Base-by-base conservation (phyloP, 2,888 invertebrate genomes). In the Helleia helle region DNA sequence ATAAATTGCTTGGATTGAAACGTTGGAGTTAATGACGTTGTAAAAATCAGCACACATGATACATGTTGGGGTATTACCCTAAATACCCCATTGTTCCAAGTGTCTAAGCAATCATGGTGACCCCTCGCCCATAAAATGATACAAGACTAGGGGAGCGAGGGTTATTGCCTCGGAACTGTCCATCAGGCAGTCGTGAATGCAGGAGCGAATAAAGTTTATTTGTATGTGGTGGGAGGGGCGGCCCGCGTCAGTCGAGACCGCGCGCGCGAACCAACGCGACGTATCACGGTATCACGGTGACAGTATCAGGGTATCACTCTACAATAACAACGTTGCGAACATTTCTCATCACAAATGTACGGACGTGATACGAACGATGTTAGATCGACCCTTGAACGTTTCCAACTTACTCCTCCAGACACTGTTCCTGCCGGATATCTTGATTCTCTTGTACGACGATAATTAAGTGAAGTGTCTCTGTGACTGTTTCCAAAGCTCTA, bases 161-260 rank as follows among this genome's bases (percentile, higher is more conserved):
- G 83, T 83, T 84, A 83, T 79, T 83, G 81, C 79, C 80, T 71
- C 66, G 63, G 63, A 61, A 65, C 68, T 71, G 65, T 66, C 69
- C 68, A 70, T 72, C 72, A 68, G 69, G 54, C 62, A 58, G 58
- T 52, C 55, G 55, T 71, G 68, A 73, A 70, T 71, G 71, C 68
- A 72, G 76, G 74, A 79, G 73, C 69, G 76, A 81, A 83, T 81
- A 80, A 80, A 75, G 71, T 83, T 83, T 79, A 83, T 81, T 81
- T 83, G 79, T 79, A 67, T 65, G 71, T 59, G 66, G 63, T 64
- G 74, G 79, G 79, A 67, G 83, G 81, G 80, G 80, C 72, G 71
- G 60, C 62, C 58, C 62, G 63, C 52, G n/a, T 63, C 70, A 81
- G 83, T 83, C 53, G 60, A 59, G 58, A 56, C 50, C 69, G 66